phyloP scores from a whole-genome alignment of 1,140 invertebrate genomes.

The Drosophila arawakana region DNA sequence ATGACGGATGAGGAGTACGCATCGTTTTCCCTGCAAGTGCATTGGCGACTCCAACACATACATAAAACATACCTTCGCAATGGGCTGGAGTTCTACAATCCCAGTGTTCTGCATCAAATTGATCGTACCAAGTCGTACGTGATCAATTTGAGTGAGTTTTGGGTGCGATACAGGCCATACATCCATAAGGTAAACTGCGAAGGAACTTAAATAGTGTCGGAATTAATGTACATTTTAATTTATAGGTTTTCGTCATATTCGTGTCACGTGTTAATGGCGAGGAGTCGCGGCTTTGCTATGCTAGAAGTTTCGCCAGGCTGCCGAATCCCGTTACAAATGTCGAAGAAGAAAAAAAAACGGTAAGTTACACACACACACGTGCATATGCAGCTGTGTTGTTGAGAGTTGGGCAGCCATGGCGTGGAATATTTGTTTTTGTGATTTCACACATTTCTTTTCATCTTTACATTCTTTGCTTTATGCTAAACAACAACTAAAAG shows the following conservation, averaged over 20 bases:
- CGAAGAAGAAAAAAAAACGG: conserved; percentile 12
- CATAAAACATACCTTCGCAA: conserved; percentile 11
- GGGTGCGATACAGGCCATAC: conserved; percentile 33
- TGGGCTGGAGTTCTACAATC: conserved; percentile 32
- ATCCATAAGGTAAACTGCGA: conserved; percentile 28
- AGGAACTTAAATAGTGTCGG: neutral
- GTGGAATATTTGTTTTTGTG: too few relatives aligned
- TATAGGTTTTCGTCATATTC: conserved; percentile 33
- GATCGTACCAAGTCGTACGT: conserved; percentile 29
- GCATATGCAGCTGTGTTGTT: neutral
- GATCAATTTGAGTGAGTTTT: conserved; percentile 37
- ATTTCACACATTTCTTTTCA: too few relatives aligned
- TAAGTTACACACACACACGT: neutral
- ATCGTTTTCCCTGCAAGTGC: conserved; percentile 12
- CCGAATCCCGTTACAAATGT: neutral
- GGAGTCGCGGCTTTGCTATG: conserved; percentile 38
- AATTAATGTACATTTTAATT: neutral
- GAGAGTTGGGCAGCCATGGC: too few relatives aligned
- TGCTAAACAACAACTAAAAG: too few relatives aligned
- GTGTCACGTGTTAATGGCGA: conserved; percentile 30
- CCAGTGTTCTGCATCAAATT: conserved; percentile 38
- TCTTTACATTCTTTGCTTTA: too few relatives aligned
- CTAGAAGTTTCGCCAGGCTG: conserved; percentile 14
- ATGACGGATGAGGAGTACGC: conserved; percentile 33
- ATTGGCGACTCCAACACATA: conserved; percentile 27